phyloP scores from a whole-genome alignment of 2,113 vertebrate genomes.

The Nannospalax galili region DNA sequence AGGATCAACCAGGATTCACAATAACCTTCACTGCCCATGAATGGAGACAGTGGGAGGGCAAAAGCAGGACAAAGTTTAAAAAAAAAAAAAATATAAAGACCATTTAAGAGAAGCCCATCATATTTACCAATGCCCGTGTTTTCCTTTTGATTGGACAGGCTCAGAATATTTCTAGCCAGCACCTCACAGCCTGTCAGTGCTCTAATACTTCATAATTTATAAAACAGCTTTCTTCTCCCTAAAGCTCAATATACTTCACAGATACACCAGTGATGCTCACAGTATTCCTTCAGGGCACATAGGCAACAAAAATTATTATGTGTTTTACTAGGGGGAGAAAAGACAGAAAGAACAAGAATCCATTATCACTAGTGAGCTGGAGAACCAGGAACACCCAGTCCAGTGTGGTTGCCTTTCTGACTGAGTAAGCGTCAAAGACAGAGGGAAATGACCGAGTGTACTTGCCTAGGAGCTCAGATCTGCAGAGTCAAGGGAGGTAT shows the following conservation, averaged over 20 bases:
- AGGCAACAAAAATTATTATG: constrained; percentile 60
- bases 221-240: constrained; percentile 60
- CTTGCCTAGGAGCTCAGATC: background rate
- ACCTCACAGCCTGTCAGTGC: constrained; percentile 41
- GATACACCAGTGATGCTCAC: constrained; percentile 58
- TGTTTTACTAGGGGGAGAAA: constrained; percentile 41
- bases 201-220: constrained; percentile 77
- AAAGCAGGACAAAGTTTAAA: background rate
- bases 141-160: constrained; percentile 48
- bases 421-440: background rate
- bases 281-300: constrained; percentile 62
- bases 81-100: background rate
- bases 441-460: background rate
- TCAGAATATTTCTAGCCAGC: constrained; percentile 23
- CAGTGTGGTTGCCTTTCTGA: background rate
- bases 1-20: background rate
- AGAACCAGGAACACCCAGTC: background rate
- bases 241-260: constrained; percentile 64
- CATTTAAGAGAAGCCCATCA: background rate
- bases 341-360: constrained; percentile 39
- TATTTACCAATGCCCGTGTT: constrained; percentile 5
- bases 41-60: background rate
- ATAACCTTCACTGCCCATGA: background rate
- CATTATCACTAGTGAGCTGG: constrained; percentile 47
- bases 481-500: background rate